Conservation (phyloP, 2,113 vertebrate species). For the Charadrius vociferus region DNA sequence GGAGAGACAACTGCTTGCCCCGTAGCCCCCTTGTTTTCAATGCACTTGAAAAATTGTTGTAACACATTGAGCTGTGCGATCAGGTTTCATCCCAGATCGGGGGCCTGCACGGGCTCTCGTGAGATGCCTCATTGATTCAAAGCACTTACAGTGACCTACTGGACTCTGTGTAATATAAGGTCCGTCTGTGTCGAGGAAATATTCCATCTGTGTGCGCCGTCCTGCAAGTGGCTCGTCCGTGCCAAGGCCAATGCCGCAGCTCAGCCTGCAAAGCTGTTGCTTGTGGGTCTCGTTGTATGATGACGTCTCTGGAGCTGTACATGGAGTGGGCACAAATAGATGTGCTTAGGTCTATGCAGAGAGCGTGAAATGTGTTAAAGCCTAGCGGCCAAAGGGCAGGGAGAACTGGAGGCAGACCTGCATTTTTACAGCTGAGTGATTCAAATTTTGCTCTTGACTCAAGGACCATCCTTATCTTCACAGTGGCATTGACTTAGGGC, state of each 20-base stretch:
- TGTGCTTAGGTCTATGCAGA: rapidly evolving
- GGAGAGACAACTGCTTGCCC: slow-evolving; percentile 13
- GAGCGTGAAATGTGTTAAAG: rapidly evolving
- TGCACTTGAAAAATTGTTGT: slow-evolving; percentile 55
- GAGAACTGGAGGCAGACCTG: not conserved
- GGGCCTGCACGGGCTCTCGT: not conserved
- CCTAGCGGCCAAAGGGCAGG: not conserved
- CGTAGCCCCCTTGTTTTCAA: slow-evolving; percentile 27
- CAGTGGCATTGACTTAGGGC: not conserved
- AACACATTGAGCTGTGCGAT: slow-evolving; percentile 21
- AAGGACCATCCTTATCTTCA: not conserved
- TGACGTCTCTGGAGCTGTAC: not conserved
- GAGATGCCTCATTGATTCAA: slow-evolving; percentile 65
- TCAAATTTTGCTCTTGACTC: not conserved
- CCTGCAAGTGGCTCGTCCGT: rapidly evolving
- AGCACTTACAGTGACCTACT: slow-evolving; percentile 52
- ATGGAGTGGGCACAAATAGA: not conserved
- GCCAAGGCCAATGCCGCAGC: not conserved
- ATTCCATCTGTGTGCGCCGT: slow-evolving; percentile 30
- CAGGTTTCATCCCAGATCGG: slow-evolving; percentile 30
- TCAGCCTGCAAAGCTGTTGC: not conserved
- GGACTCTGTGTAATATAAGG: slow-evolving; percentile 24
- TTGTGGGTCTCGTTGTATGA: rapidly evolving
- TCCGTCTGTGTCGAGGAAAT: slow-evolving; percentile 37
- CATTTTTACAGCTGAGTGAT: not conserved